A percentile compares a stretch with the other conserved stretches of the same genome.
Conservation (phyloP, 2,797 vertebrate genomes). For the Liparis tanakae region DNA sequence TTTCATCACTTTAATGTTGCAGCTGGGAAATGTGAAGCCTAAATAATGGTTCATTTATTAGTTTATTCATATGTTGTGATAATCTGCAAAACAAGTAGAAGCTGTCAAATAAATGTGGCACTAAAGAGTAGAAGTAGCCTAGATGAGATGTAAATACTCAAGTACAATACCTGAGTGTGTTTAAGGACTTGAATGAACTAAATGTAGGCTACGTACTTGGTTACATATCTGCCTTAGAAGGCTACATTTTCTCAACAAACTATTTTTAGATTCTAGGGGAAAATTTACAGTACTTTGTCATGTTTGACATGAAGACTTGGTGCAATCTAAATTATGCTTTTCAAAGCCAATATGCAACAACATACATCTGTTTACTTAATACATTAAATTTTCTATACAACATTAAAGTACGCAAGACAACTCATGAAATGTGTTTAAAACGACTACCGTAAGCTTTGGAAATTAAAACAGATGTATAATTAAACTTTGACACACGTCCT, state of each 20-base stretch:
- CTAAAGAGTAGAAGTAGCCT: background rate
- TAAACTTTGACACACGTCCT: background rate
- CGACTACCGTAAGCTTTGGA: background rate
- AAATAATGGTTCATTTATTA: background rate
- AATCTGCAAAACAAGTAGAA: background rate
- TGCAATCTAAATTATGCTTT: background rate
- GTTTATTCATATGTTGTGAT: background rate
- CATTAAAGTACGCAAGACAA: background rate
- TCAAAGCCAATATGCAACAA: background rate
- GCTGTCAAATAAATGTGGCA: background rate
- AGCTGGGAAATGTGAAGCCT: background rate
- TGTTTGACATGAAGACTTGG: background rate
- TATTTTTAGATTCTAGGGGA: background rate
- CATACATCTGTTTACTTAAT: background rate
- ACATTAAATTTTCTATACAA: background rate
- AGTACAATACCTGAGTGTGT: background rate
- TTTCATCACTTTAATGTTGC: background rate
- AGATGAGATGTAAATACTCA: background rate
- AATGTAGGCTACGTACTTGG: background rate
- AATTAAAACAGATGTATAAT: background rate
- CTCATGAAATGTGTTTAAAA: background rate
- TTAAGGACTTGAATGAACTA: background rate
- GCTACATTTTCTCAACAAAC: background rate
- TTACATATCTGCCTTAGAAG: background rate
- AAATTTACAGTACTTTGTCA: background rate